Percentiles rank a stretch among this genome's conserved stretches.
These are phyloP conservation scores for Prionailurus viverrinus DNA, from an alignment of 2,113 vertebrate species.

Conservation along the genomic window DNA sequence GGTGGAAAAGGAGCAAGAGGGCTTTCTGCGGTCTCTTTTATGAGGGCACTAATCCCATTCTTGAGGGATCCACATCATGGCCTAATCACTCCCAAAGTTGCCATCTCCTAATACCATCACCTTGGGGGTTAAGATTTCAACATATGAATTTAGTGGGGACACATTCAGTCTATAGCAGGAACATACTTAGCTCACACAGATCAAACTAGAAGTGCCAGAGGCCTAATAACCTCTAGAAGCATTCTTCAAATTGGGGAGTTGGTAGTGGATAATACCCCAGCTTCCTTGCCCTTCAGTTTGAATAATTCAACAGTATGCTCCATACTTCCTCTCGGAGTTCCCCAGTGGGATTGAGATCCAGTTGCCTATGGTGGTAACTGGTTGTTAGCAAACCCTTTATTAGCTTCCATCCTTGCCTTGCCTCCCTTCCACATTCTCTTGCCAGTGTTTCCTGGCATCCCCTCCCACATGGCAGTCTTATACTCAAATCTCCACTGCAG, in stretches of 20 bases:
- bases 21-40: neutral
- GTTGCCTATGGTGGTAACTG: neutral
- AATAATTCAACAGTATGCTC: neutral
- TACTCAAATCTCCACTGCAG: neutral
- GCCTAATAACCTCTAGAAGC: neutral
- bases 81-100: neutral
- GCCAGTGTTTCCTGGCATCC: constrained; percentile 2
- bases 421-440: neutral
- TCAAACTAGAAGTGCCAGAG: neutral
- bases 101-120: neutral
- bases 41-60: neutral
- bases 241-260: neutral
- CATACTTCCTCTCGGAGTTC: neutral
- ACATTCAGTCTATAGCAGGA: neutral
- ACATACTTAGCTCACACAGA: neutral
- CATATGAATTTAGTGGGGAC: no score
- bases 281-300: neutral
- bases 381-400: neutral
- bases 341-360: neutral
- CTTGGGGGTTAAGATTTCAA: neutral
- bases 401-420: neutral
- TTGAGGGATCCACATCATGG: neutral
- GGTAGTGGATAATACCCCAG: neutral
- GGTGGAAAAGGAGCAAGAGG: neutral
- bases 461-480: neutral